Base-by-base conservation (phyloP, 1,140 invertebrate genomes). In the Philaenus spumarius region DNA sequence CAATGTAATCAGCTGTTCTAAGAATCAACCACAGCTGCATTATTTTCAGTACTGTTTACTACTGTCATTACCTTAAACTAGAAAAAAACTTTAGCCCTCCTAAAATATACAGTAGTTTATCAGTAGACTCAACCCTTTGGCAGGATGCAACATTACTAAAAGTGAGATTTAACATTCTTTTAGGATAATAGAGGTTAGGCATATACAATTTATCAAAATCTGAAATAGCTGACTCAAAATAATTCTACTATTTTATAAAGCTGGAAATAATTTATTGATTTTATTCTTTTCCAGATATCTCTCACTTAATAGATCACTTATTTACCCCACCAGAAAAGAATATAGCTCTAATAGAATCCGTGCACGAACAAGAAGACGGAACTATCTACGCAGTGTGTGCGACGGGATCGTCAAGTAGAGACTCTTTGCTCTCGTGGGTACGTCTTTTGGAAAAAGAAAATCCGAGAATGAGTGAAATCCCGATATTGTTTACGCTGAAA, bases 361-460 rank as follows among this genome's bases (percentile, higher is more conserved):
- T 96, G 3, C 95, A 98, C 71, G 89, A 97, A 73, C 93, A 98
- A 75, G 82, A 90, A 30, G 93, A 98, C 73, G 90, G 91, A n/a
- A 89, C 86, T 0, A 87, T 97, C 65, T 81, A 93, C 62, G 86
- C 85, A 6, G 75, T 95, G 58, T 93, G 88, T 73, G 88, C 90
- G 15, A 94, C 93, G 58, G 92, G 94, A 58, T 89, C 89, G n/a
- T 92, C 88, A 9, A 86, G 84, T 34, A 83, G 90, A 75, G 90
- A 96, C 74, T 95, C 93, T 1, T 71, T 97, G 1, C 70, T 95
- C 17, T 93, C 90, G 0, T 98, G 95, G 95, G 86, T 98, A 66
- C 80, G 92, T 57, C 81, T 89, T 68, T 72, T 98, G 43, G 85
- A 96, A 72, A 79, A 79, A 58, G 71, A 83, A 66, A 94, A 95